Conservation (phyloP, 2,888 invertebrate species). For the Fragum fragum region DNA sequence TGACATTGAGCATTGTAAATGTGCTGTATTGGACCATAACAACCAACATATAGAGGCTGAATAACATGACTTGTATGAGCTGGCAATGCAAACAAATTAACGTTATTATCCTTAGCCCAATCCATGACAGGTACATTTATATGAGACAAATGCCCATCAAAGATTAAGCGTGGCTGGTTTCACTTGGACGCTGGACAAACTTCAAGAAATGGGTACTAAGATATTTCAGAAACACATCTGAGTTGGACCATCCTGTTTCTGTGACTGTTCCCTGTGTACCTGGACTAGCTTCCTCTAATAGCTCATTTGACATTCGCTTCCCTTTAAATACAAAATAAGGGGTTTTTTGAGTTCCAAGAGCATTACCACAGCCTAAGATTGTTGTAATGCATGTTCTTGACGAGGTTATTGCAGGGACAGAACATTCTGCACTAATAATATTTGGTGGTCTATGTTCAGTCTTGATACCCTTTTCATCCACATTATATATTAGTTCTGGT, state of each 20-base stretch:
- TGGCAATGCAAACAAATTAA: constrained; percentile 36
- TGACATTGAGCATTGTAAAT: constrained; percentile 43
- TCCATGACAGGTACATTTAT: constrained; percentile 43
- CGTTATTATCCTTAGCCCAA: constrained; percentile 41
- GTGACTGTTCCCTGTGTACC: constrained; percentile 30
- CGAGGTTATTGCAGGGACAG: constrained; percentile 22
- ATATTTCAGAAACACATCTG: constrained; percentile 27
- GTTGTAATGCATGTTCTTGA: constrained; percentile 28
- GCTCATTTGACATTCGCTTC: constrained; percentile 11
- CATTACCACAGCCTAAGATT: constrained; percentile 36
- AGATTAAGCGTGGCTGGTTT: constrained; percentile 29
- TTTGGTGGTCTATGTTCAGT: constrained; percentile 32
- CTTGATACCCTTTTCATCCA: constrained; percentile 38
- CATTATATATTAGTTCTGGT: constrained; percentile 35
- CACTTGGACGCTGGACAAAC: constrained; percentile 29
- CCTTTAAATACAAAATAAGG: constrained; percentile 39
- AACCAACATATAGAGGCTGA: constrained; percentile 35
- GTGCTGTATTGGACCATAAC: constrained; percentile 39
- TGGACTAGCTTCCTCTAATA: constrained; percentile 20
- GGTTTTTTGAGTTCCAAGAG: constrained; percentile 25
- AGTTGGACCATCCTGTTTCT: constrained; percentile 38
- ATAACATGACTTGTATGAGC: constrained; percentile 35
- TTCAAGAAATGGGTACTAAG: constrained; percentile 30
- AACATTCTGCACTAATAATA: not conserved
- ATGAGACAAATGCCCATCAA: constrained; percentile 39